Evolutionary conservation across 2,797 vertebrate genomes (phyloP).

Genomic region (Aselliscus stoliczkanus): DNA sequence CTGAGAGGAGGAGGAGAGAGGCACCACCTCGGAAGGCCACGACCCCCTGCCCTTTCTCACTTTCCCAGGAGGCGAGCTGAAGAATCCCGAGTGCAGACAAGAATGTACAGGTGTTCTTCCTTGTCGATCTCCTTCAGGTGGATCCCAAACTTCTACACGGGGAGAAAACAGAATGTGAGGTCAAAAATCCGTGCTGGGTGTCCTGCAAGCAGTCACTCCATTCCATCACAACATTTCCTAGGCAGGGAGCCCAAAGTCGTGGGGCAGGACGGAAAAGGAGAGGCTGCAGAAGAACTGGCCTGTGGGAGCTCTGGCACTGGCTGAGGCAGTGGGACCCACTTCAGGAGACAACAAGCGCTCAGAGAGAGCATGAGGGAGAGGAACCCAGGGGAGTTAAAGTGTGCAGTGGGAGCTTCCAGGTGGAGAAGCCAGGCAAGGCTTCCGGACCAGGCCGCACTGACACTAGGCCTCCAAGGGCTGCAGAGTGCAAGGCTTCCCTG

Average conservation of each 20-base stretch:
- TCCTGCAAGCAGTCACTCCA: neutral
- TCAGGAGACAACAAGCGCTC: neutral
- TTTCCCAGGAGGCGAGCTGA: constrained; percentile 61
- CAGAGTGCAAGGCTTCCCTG: neutral
- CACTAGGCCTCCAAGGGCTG: neutral
- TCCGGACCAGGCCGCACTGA: neutral
- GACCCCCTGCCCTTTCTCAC: constrained; percentile 9
- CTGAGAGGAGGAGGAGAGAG: neutral
- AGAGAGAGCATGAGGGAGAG: neutral
- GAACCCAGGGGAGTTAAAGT: neutral
- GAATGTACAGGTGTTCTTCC: constrained; percentile 88
- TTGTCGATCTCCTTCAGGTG: constrained; percentile 88
- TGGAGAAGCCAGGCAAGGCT: neutral
- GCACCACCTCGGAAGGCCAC: neutral
- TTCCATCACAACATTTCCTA: neutral
- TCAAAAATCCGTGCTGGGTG: neutral
- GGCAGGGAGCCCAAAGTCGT: neutral
- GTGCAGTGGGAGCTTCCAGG: neutral
- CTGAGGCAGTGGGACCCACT: neutral
- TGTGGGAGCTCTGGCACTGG: neutral
- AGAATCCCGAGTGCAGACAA: constrained; percentile 83
- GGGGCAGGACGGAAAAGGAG: neutral
- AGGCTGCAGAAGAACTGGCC: neutral
- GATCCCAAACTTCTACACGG: constrained; percentile 88
- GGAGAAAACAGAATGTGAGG: neutral